A percentile compares a stretch with the other conserved stretches of the same genome.
phyloP scores from a whole-genome alignment of 2,113 vertebrate genomes.

The Urocynchramus pylzowi region DNA sequence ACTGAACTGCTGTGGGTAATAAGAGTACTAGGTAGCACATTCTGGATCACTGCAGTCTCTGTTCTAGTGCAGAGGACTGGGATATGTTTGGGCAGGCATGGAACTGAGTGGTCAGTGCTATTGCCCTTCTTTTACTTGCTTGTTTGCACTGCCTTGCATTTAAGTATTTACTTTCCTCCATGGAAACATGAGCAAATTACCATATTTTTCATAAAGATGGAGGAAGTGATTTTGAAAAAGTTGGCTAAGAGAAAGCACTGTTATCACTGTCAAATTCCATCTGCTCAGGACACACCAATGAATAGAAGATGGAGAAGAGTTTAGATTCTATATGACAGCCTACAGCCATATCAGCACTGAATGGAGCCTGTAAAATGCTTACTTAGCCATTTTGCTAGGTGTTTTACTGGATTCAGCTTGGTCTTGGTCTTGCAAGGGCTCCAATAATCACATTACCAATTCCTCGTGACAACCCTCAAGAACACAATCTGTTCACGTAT shows the following conservation, averaged over 20 bases:
- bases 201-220: background rate
- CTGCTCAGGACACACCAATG: slow-evolving; percentile 16
- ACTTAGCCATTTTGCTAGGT: background rate
- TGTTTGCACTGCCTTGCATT: background rate
- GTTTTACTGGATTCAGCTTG: slow-evolving; percentile 26
- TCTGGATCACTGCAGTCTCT: background rate
- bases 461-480: background rate
- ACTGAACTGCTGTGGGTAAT: background rate
- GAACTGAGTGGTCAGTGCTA: background rate
- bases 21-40: background rate
- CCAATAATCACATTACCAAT: background rate
- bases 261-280: slow-evolving; percentile 51
- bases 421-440: slow-evolving; percentile 16
- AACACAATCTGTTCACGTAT: background rate
- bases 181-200: background rate
- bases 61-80: background rate
- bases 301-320: slow-evolving; percentile 36
- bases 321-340: slow-evolving; percentile 25
- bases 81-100: background rate
- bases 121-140: background rate
- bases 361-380: slow-evolving; percentile 20
- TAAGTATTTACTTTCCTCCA: background rate
- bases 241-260: slow-evolving; percentile 11
- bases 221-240: background rate
- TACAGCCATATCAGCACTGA: slow-evolving; percentile 13